These are phyloP conservation scores for Antrozous pallidus DNA, from an alignment of 2,797 vertebrate species.

Conservation along the genomic window DNA sequence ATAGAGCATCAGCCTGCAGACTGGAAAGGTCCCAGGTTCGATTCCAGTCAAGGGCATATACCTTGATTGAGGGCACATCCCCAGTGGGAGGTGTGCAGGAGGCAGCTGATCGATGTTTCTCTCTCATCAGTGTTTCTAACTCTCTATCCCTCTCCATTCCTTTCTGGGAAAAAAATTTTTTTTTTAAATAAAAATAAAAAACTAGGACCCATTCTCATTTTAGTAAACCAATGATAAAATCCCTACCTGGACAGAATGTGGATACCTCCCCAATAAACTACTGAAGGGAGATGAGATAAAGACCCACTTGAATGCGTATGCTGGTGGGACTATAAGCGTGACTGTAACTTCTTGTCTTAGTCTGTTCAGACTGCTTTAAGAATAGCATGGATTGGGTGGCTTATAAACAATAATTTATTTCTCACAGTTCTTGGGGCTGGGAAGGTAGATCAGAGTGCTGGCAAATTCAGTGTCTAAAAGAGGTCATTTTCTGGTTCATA, in stretches of 20 bases:
- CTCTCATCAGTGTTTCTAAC: too few relatives aligned
- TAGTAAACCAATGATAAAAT: neutral
- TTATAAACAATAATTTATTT: neutral
- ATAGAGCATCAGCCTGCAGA: too few relatives aligned
- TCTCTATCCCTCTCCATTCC: too few relatives aligned
- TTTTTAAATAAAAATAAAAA: too few relatives aligned
- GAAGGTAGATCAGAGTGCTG: neutral
- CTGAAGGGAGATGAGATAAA: neutral
- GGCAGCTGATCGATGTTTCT: too few relatives aligned
- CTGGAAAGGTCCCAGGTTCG: too few relatives aligned
- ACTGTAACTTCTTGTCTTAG: neutral
- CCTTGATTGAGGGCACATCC: too few relatives aligned
- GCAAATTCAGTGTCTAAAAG: neutral
- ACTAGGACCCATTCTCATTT: neutral
- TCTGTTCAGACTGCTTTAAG: neutral
- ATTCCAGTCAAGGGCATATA: too few relatives aligned
- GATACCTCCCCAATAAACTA: neutral
- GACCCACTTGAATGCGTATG: neutral
- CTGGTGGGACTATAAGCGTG: accelerated
- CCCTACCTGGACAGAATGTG: neutral
- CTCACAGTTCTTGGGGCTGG: neutral
- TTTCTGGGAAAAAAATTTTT: too few relatives aligned
- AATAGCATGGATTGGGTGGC: neutral
- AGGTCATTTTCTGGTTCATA: neutral
- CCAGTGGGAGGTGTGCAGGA: too few relatives aligned